These are phyloP conservation scores for Eutrigla gurnardus DNA, from an alignment of 2,797 vertebrate species.

Conservation along the genomic window DNA sequence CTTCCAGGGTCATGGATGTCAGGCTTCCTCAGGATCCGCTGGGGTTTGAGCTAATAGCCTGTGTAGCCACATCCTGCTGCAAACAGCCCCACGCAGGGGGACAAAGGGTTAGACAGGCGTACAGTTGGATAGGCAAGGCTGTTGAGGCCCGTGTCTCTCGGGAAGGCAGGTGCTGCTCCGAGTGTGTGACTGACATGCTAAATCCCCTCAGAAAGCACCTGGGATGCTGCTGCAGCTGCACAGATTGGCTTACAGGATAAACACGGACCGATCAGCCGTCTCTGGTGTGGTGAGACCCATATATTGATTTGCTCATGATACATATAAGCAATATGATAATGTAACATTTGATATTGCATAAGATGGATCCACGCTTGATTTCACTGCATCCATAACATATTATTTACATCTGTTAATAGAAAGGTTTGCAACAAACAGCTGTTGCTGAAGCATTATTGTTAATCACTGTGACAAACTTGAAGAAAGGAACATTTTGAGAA, in stretches of 20 bases:
- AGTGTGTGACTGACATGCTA: conserved; percentile 63
- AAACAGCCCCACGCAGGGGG: conserved; percentile 44
- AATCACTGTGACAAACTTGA: neutral
- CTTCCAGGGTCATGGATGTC: conserved; percentile 70
- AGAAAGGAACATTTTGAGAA: neutral
- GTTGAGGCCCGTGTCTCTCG: conserved; percentile 53
- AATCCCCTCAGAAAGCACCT: conserved; percentile 73
- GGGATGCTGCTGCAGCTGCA: conserved; percentile 63
- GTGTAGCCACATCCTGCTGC: conserved; percentile 70
- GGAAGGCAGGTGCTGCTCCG: conserved; percentile 66
- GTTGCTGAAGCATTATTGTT: neutral
- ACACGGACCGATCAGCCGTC: conserved; percentile 40
- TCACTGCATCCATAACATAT: neutral
- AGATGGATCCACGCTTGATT: neutral
- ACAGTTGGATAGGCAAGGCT: conserved; percentile 48
- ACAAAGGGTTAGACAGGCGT: conserved; percentile 60
- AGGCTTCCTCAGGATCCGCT: conserved; percentile 62
- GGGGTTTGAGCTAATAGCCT: conserved; percentile 67
- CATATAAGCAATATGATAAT: neutral
- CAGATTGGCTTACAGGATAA: conserved; percentile 44
- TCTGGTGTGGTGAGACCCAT: neutral
- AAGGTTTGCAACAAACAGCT: neutral
- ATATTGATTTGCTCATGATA: conserved; percentile 5
- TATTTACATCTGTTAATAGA: conserved; percentile 3
- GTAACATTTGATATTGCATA: neutral